phyloP scores from a whole-genome alignment of 2,113 vertebrate species.

The Dromaius novaehollandiae region DNA sequence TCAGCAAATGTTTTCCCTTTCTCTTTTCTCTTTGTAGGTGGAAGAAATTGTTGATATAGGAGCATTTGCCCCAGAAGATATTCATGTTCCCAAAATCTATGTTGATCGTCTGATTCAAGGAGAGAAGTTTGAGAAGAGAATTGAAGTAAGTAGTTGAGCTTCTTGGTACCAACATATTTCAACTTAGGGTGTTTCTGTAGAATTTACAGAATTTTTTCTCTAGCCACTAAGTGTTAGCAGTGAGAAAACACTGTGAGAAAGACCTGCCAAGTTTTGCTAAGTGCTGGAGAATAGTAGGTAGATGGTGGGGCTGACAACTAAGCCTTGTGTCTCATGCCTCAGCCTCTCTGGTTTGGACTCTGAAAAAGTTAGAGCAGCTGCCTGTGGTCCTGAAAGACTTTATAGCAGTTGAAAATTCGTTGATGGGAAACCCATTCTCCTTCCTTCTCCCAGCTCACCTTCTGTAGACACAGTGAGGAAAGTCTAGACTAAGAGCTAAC shows the following conservation, averaged over 20 bases:
- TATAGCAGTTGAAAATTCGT: background rate
- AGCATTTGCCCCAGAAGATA: slow-evolving; percentile 91
- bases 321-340: background rate
- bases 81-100: slow-evolving; percentile 96
- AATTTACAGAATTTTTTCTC: background rate
- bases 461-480: background rate
- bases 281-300: background rate
- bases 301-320: background rate
- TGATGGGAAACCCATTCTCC: background rate
- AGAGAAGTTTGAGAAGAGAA: slow-evolving; percentile 89
- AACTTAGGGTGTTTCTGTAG: background rate
- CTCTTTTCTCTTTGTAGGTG: slow-evolving; percentile 78
- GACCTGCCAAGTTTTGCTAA: background rate
- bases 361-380: background rate
- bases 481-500: background rate
- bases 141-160: slow-evolving; percentile 84
- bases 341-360: background rate
- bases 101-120: slow-evolving; percentile 93
- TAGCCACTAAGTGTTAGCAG: background rate
- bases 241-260: background rate
- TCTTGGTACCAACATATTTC: background rate
- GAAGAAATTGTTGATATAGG: slow-evolving; percentile 97
- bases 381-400: background rate
- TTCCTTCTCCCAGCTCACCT: background rate
- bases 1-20: background rate